Percentiles rank a stretch among this genome's conserved stretches.
Conservation (phyloP, 2,888 invertebrate species). For the Pterobdella sp. region DNA sequence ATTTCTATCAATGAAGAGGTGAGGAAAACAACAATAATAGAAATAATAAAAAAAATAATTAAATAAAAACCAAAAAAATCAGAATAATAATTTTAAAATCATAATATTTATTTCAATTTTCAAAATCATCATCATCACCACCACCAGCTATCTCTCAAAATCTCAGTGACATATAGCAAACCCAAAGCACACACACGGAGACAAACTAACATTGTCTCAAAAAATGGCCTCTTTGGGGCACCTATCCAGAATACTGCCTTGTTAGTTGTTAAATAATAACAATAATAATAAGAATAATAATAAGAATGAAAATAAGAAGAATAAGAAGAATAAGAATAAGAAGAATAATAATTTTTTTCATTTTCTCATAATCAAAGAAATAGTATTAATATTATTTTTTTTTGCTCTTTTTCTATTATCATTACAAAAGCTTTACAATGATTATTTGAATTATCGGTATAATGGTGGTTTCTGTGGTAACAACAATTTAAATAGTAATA, state of each 20-base stretch:
- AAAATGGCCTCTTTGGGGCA: neutral
- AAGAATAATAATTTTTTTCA: no score
- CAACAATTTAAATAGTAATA: no score
- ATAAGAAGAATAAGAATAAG: no score
- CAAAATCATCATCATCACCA: neutral
- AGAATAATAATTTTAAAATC: neutral
- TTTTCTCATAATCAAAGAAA: no score
- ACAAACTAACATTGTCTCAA: neutral
- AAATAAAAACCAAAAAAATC: neutral
- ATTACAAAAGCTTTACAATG: no score
- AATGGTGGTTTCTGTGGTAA: no score
- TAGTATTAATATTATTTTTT: no score
- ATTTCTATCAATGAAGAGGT: constrained; percentile 60
- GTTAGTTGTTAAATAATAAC: neutral
- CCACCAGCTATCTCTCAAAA: neutral
- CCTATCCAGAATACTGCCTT: neutral
- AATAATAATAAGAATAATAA: constrained; percentile 31
- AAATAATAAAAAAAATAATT: neutral
- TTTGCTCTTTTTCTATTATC: no score
- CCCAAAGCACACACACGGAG: neutral
- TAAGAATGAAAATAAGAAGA: no score
- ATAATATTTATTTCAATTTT: neutral
- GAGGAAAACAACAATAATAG: constrained; percentile 5
- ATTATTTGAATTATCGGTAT: no score
- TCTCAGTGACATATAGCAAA: neutral